phyloP scores from a whole-genome alignment of 2,797 vertebrate genomes.

The Phoeniculus purpureus region DNA sequence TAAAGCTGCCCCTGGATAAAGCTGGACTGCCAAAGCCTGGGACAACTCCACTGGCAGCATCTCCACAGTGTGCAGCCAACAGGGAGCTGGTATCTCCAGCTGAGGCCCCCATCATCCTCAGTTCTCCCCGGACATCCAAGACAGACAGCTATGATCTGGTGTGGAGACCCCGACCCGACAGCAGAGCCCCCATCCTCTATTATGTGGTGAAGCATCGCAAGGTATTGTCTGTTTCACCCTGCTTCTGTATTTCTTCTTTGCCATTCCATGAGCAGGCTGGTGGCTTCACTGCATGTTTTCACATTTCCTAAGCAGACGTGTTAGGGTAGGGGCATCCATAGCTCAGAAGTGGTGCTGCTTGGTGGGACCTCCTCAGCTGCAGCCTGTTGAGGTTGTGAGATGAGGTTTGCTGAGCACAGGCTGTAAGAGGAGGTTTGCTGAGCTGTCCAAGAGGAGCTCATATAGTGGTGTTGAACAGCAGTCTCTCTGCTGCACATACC shows the following conservation, averaged over 20 bases:
- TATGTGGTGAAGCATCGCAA: conserved; percentile 95
- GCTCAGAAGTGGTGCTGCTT: background rate
- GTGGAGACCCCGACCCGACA: conserved; percentile 91
- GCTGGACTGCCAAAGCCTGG: conserved; percentile 73
- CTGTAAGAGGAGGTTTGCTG: background rate
- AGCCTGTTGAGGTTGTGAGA: background rate
- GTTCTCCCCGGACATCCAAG: conserved; percentile 92
- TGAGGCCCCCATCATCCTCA: conserved; percentile 93
- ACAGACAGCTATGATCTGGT: conserved; percentile 93
- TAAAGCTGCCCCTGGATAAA: conserved; percentile 74
- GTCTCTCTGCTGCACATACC: background rate
- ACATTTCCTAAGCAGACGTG: fast-evolving
- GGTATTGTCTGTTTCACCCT: conserved; percentile 72
- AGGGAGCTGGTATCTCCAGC: conserved; percentile 81
- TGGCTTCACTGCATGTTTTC: background rate
- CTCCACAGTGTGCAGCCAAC: conserved; percentile 81
- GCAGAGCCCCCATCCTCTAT: conserved; percentile 85
- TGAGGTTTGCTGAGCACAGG: background rate
- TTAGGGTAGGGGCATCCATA: background rate
- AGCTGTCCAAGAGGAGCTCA: background rate
- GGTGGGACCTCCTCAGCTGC: background rate
- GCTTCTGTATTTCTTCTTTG: background rate
- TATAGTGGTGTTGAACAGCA: background rate
- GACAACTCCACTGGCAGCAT: conserved; percentile 60
- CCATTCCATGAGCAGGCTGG: fast-evolving